phyloP scores from a whole-genome alignment of 2,888 invertebrate species.

The Nephrotoma flavescens region DNA sequence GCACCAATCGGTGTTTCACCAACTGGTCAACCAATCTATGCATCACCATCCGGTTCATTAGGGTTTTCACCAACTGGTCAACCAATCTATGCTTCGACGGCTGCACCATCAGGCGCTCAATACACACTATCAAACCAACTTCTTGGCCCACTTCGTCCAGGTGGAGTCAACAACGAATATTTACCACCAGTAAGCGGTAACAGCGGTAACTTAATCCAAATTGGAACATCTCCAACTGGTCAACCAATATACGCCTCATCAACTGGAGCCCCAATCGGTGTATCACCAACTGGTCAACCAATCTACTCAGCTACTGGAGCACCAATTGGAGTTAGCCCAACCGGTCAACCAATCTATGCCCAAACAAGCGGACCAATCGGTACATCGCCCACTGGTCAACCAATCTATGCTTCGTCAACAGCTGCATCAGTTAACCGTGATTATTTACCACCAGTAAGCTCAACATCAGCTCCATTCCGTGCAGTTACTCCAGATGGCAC shows the following conservation, averaged over 20 bases:
- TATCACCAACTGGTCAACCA: background rate
- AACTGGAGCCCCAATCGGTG: conserved; percentile 1
- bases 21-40: conserved; percentile 8
- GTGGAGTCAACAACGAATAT: background rate
- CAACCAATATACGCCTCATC: background rate
- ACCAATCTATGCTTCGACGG: background rate
- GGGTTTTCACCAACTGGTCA: conserved; percentile 10
- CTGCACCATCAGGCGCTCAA: background rate
- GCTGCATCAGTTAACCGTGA: background rate
- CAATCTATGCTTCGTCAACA: background rate
- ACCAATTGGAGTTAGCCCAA: background rate
- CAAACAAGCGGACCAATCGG: background rate
- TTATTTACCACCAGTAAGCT: background rate
- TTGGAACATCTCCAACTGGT: background rate
- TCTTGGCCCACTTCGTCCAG: background rate
- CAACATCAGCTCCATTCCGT: background rate
- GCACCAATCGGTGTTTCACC: conserved; percentile 1
- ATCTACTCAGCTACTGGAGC: background rate
- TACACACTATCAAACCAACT: background rate
- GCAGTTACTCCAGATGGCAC: background rate
- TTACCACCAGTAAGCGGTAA: background rate
- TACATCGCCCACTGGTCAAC: background rate
- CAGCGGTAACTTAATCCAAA: background rate
- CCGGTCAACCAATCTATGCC: background rate
- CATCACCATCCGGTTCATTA: conserved; percentile 7